Percentiles rank a stretch among this genome's conserved stretches.
These are phyloP conservation scores for Spilosoma lubricipeda DNA, from an alignment of 2,888 invertebrate species.

Conservation along the genomic window DNA sequence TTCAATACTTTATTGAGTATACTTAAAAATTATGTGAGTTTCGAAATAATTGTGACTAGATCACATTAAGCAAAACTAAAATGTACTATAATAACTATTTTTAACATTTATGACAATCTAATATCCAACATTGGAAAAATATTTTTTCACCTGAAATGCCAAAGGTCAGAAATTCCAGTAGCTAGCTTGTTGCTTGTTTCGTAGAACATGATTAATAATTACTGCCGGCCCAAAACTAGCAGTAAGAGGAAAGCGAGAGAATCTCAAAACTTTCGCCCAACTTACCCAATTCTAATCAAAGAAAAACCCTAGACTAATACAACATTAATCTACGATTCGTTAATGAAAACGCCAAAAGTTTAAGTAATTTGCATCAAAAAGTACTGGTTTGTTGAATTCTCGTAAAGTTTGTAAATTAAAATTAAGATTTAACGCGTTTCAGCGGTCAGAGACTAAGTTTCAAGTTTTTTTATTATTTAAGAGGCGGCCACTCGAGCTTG, in stretches of 20 bases:
- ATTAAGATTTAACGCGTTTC: slow-evolving; percentile 75
- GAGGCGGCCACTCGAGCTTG: slow-evolving; percentile 32
- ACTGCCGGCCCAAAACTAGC: slow-evolving; percentile 27
- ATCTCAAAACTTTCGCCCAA: slow-evolving; percentile 28
- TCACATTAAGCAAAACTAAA: too few relatives aligned
- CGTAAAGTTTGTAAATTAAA: slow-evolving; percentile 72
- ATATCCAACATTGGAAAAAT: background rate
- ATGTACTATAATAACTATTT: too few relatives aligned
- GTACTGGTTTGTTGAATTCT: slow-evolving; percentile 60
- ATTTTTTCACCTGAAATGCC: too few relatives aligned
- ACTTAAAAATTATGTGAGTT: too few relatives aligned
- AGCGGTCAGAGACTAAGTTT: slow-evolving; percentile 56
- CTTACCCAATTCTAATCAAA: slow-evolving; percentile 55
- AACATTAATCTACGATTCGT: slow-evolving; percentile 66
- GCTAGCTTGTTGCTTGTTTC: background rate
- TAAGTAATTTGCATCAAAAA: slow-evolving; percentile 75
- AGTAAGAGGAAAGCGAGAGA: slow-evolving; percentile 28
- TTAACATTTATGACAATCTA: background rate
- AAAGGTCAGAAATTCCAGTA: background rate
- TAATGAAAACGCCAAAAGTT: slow-evolving; percentile 73
- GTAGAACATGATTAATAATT: slow-evolving; percentile 21
- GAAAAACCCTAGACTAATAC: slow-evolving; percentile 54
- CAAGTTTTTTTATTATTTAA: slow-evolving; percentile 56
- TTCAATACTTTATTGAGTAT: too few relatives aligned
- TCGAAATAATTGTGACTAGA: too few relatives aligned